These are phyloP conservation scores for Pao palembangensis DNA, from an alignment of 2,113 vertebrate species.

Conservation along the genomic window DNA sequence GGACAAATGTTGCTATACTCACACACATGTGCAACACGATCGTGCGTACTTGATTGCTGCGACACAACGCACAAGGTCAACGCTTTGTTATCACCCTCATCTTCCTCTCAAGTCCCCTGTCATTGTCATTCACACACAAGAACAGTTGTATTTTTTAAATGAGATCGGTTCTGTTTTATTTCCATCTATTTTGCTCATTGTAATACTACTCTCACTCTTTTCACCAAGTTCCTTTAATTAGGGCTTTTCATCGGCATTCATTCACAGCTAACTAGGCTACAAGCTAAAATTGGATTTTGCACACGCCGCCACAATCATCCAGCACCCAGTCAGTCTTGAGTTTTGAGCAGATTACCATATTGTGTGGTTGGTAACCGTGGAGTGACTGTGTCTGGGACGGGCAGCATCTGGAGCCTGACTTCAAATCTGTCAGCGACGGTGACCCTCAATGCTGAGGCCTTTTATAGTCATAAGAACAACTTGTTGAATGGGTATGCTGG, in stretches of 20 bases:
- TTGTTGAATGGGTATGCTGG: constrained; percentile 11
- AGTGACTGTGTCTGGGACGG: constrained; percentile 33
- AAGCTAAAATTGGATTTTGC: background rate
- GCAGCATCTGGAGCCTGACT: constrained; percentile 40
- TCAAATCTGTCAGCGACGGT: constrained; percentile 10
- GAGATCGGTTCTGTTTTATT: background rate
- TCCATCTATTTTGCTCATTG: constrained; percentile 3
- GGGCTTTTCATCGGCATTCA: no score
- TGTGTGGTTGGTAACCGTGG: constrained; percentile 27
- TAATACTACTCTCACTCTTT: background rate
- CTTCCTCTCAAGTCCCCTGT: constrained; percentile 18
- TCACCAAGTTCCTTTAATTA: background rate
- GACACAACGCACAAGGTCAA: constrained; percentile 55
- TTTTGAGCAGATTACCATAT: constrained; percentile 5
- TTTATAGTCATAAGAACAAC: constrained; percentile 35
- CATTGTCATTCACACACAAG: constrained; percentile 3
- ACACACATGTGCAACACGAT: background rate
- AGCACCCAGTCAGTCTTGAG: background rate
- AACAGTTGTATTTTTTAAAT: constrained; percentile 3
- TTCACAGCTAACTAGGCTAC: background rate
- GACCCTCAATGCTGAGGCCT: constrained; percentile 30
- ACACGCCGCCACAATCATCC: background rate
- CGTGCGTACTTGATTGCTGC: constrained; percentile 41
- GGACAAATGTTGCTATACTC: constrained; percentile 24
- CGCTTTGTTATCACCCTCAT: constrained; percentile 41